Base-by-base conservation (phyloP, 2,888 invertebrate genomes). In the Coenonympha glycerion region DNA sequence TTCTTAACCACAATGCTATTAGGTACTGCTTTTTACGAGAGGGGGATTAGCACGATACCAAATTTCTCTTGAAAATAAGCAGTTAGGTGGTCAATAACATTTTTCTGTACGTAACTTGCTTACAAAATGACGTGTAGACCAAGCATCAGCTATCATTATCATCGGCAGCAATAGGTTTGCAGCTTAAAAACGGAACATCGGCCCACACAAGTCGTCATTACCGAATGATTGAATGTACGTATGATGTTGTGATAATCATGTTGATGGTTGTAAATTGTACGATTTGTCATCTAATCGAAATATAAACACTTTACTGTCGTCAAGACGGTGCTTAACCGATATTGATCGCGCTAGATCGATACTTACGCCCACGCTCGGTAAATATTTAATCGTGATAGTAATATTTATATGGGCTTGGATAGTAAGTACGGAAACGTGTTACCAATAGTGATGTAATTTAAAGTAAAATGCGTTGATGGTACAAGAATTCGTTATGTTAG, bases 341-440 rank as follows among this genome's bases (percentile, higher is more conserved):
- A 76, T 71, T 76, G 82, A 85, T 82, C 80, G 69, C 73, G 63
- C 69, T 73, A 73, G 75, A 78, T 77, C 73, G 74, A 71, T 67
- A 68, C 66, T 69, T 63, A 66, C 79, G 66, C 85, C 86, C 80
- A 87, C 86, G 79, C 79, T 75, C 61, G 39, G 68, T 79, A 73
- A 86, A 87, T 84, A 85, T 87, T 86, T 69, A 79, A 65, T 57
- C 53, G 64, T 78, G 81, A 85, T 84, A 80, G 64, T 63, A 63
- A 26, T 39, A 39, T 39, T 39, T 62, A 58, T 52, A 58, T 58
- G 65, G 62, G 66, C 66, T 36, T 13, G 4, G 46, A 22, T 26
- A 40, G 33, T 49, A 33, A 39, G 44, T n/a, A n/a, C n/a, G 47
- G 42, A 41, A 50, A 47, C 46, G 24, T 44, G 24, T 34, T 24